phyloP scores from a whole-genome alignment of 2,888 invertebrate species.

The Cacoxenus indagator region DNA sequence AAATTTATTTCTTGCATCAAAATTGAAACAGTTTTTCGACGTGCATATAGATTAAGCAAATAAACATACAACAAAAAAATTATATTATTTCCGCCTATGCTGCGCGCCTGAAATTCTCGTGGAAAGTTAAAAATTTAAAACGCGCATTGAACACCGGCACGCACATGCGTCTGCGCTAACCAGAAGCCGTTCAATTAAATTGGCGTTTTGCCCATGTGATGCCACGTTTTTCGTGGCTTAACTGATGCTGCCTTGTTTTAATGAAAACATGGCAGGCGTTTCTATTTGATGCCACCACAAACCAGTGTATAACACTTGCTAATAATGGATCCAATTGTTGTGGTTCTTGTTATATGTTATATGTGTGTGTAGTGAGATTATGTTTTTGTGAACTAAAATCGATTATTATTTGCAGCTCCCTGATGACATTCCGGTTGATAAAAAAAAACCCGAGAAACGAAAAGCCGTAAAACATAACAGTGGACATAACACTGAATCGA shows the following conservation, averaged over 20 bases:
- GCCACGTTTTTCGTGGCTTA: not conserved
- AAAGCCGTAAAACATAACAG: constrained; percentile 84
- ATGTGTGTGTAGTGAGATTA: not conserved
- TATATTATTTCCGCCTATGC: too few species aligned
- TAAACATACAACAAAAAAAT: too few species aligned
- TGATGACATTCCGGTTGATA: constrained; percentile 78
- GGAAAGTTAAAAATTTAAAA: not conserved
- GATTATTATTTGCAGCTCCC: constrained; percentile 71
- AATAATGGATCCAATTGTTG: not conserved
- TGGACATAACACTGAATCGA: constrained; percentile 86
- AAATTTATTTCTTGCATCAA: too few species aligned
- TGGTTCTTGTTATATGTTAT: not conserved
- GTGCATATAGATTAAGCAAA: too few species aligned
- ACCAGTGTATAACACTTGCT: not conserved
- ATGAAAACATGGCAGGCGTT: constrained; percentile 4
- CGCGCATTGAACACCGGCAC: not conserved
- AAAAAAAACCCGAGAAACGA: constrained; percentile 81
- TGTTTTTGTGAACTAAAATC: not conserved
- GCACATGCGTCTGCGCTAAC: not conserved
- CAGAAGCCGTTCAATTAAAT: constrained; percentile 15
- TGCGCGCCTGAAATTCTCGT: too few species aligned
- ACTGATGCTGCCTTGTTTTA: not conserved
- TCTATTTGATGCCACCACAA: constrained; percentile 52
- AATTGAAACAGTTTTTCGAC: too few species aligned
- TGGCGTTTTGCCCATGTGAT: constrained; percentile 14